Percentiles rank a stretch among this genome's conserved stretches.
These are phyloP conservation scores for Bufo bufo DNA, from an alignment of 2,113 vertebrate species.

Conservation along the genomic window DNA sequence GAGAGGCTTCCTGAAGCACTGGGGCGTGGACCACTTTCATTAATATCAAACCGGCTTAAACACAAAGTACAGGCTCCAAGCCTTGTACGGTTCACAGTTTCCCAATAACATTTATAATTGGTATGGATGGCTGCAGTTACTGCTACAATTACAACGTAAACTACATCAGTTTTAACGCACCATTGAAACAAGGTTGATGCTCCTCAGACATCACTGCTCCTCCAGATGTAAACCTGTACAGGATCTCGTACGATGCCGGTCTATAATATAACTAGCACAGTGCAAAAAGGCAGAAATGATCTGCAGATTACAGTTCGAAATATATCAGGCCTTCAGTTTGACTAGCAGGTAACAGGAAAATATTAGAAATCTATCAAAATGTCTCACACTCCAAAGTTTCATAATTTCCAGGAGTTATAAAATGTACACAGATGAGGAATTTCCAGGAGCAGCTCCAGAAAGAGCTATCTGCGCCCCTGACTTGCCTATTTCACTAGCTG, in stretches of 20 bases:
- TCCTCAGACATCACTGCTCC: slow-evolving; percentile 27
- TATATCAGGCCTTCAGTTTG: neutral
- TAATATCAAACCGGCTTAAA: slow-evolving; percentile 44
- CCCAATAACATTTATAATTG: slow-evolving; percentile 67
- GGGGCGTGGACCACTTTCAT: slow-evolving; percentile 32
- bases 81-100: slow-evolving; percentile 52
- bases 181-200: slow-evolving; percentile 64
- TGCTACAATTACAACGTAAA: slow-evolving; percentile 60
- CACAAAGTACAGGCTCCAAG: slow-evolving; percentile 46
- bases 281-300: too few species aligned
- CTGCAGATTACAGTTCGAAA: too few species aligned
- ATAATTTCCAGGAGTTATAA: neutral
- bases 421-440: neutral
- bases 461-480: too few species aligned
- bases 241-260: neutral
- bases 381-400: neutral
- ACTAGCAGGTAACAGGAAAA: neutral
- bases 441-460: too few species aligned
- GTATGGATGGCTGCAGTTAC: slow-evolving; percentile 65
- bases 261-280: neutral
- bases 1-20: slow-evolving; percentile 29
- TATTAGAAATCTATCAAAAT: neutral
- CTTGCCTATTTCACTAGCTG: too few species aligned
- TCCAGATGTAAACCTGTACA: neutral
- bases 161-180: slow-evolving; percentile 60